Base-by-base conservation (phyloP, 2,113 vertebrate genomes). In the Orycteropus afer region DNA sequence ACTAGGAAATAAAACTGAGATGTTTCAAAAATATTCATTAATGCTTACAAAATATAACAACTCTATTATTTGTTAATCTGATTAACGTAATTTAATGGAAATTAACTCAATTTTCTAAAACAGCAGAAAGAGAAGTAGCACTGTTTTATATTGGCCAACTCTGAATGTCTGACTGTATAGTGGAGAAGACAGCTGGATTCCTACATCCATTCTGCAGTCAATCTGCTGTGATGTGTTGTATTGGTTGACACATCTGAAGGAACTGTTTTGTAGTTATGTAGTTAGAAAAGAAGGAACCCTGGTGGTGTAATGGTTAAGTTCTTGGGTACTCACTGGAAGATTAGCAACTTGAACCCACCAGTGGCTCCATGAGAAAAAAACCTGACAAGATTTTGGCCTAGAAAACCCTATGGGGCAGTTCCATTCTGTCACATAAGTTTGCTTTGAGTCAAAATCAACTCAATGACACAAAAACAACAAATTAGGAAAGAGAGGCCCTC, bases 1-100 rank as follows among this genome's bases (percentile, higher is more conserved):
- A 82, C 55, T 55, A 77, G n/a, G 49, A 90, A 67, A 78, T 45
- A 87, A 95, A 95, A 59, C 40, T n/a, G 18, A 86, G 55, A 89
- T 13, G n/a, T 65, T 40, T 59, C 11, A 53, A 61, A 42, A 77
- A n/a, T 51, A 61, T 45, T 76, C 27, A 32, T 45, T 65, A 14
- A 32, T 49, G 69, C 12, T 95, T 93, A 90, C 51, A 29, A 84
- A 95, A 85, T n/a, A n/a, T 63, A 86, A 49, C 17, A 32, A 65
- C 49, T 45, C 32, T 15, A 53, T 81, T 89, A 63, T 11, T 42
- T 95, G 23, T 67, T 87, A 37, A 79, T 57, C 71, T 13, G 34
- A 29, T 65, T 45, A 61, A 8, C 45, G 34, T 29, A 82, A 49
- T 73, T 90, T 63, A 92, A 55, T 76, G 45, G 73, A 91, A 89